Conservation (phyloP, 2,797 vertebrate genomes). For the Aeoliscus strigatus region DNA sequence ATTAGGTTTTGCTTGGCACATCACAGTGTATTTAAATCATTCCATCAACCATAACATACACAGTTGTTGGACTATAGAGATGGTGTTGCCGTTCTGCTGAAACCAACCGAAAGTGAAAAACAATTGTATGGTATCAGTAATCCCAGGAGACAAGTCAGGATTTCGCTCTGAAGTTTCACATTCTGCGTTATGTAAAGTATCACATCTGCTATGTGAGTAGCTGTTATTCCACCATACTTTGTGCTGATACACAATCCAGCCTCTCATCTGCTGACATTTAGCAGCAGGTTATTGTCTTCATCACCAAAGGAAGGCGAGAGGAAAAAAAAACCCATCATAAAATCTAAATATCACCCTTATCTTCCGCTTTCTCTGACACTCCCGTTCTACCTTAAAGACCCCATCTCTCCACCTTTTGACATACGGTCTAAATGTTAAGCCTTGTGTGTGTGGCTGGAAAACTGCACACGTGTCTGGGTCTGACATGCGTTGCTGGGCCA, state of each 20-base stretch:
- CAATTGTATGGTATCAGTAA: conserved; percentile 41
- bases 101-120: conserved; percentile 40
- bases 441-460: no score
- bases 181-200: conserved; percentile 15
- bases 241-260: conserved; percentile 8
- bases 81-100: conserved; percentile 38
- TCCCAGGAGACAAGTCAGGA: conserved; percentile 33
- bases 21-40: conserved; percentile 60
- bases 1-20: conserved; percentile 71
- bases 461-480: no score
- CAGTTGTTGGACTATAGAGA: conserved; percentile 43
- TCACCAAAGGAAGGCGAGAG: neutral
- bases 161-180: conserved; percentile 18
- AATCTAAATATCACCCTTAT: conserved; percentile 4
- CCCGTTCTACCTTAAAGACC: conserved; percentile 31
- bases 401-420: conserved; percentile 19
- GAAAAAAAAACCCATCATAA: conserved; percentile 5
- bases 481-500: no score
- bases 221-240: conserved; percentile 18
- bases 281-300: conserved; percentile 9
- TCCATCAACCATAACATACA: conserved; percentile 61
- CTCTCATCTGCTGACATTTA: conserved; percentile 16
- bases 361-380: conserved; percentile 3
- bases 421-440: conserved; percentile 12
- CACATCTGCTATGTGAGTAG: conserved; percentile 18